Base-by-base conservation (phyloP, 2,113 vertebrate genomes). In the Cephalopholis sonnerati region DNA sequence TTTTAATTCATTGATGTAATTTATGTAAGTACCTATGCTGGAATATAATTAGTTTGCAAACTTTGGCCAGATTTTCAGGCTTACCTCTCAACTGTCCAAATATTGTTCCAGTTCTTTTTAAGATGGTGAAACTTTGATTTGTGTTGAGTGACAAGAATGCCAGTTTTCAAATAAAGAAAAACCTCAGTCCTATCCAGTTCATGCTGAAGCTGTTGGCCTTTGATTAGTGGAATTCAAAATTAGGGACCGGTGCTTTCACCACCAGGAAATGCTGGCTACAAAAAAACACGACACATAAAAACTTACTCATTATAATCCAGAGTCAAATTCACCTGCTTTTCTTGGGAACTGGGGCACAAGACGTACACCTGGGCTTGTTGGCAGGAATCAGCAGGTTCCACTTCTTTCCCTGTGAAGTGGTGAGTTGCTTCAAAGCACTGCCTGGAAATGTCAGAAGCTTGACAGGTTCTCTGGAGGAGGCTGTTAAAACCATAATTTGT, bases 321-420 rank as follows among this genome's bases (percentile, higher is more conserved):
- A 84, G 62, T 67, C 68, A 58, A 39, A 5, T 65, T 82, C 70
- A 74, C 54, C 48, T 50, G 53, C 13, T 4, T 71, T 75, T 74
- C 51, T 67, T 70, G 58, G 68, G 44, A 85, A 82, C 65, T 64
- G 74, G 67, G 22, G 64, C 75, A 80, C 63, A 65, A 68, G 41
- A 54, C 15, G 20, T 29, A 81, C 82, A 89, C 73, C 84, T 83
- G 85, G 55, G 5, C 57, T 75, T 66, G 29, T 69, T 88, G 83
- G 78, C 79, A 55, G 68, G 66, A 74, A 29, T 65, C 65, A n/a
- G 46, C 62, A 1, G 3, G 27, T 73, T 15, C 18, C 25, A 13
- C 65, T 70, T 66, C 17, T 67, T 80, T 59, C 7, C 41, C 48
- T 27, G 54, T 24, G 61, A 81, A 71, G 64, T 44, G 12, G 22